Evolutionary conservation across 2,113 vertebrate species (phyloP).

Genomic region (Rostratula benghalensis): DNA sequence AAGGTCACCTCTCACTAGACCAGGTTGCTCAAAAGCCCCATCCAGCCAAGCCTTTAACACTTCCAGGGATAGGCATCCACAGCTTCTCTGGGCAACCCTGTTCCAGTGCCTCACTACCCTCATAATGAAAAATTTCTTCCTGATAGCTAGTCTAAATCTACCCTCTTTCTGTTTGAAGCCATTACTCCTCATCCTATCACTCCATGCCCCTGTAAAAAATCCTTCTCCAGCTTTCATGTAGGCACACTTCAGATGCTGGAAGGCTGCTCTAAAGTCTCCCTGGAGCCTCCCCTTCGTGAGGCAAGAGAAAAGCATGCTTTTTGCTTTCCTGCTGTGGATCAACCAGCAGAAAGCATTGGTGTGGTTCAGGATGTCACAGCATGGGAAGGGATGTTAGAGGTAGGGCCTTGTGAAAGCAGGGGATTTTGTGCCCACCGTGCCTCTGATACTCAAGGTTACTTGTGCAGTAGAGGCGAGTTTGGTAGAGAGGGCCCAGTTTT

Average conservation of each 20-base stretch:
- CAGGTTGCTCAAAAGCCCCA: background rate
- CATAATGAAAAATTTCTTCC: background rate
- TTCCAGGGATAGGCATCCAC: background rate
- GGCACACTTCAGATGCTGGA: background rate
- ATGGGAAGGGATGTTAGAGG: background rate
- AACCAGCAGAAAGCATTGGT: background rate
- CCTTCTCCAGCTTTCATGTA: background rate
- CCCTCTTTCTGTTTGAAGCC: background rate
- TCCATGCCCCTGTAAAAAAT: background rate
- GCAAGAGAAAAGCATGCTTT: background rate
- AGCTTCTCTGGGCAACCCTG: background rate
- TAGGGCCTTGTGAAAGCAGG: background rate
- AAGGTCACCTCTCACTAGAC: background rate
- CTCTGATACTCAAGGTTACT: fast-evolving
- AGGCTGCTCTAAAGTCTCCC: background rate
- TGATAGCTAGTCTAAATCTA: background rate
- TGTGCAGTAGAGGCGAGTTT: background rate
- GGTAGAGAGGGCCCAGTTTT: too few species aligned
- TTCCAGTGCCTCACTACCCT: background rate
- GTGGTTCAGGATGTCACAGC: background rate
- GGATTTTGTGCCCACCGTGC: background rate
- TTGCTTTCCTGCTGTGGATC: background rate
- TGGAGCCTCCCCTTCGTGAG: background rate
- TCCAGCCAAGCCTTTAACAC: background rate
- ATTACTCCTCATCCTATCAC: background rate